phyloP scores from a whole-genome alignment of 2,888 invertebrate species.

The Heliothis peltigera region DNA sequence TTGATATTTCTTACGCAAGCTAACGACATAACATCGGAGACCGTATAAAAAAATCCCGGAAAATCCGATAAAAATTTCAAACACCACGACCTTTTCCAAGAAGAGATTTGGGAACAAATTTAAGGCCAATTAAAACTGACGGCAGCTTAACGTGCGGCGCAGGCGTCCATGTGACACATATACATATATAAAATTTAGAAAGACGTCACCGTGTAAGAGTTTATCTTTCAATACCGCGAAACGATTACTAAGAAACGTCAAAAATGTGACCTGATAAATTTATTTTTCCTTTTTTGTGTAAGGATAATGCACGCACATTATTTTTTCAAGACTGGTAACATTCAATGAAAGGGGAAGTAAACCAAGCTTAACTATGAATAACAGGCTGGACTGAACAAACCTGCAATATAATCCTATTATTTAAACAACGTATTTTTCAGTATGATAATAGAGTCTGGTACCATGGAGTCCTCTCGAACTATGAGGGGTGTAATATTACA shows the following conservation, averaged over 20 bases:
- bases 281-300: constrained; percentile 1
- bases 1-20: constrained; percentile 40
- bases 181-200: constrained; percentile 54
- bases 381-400: constrained; percentile 12
- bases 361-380: not conserved
- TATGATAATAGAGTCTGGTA: constrained; percentile 39
- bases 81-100: constrained; percentile 61
- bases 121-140: constrained; percentile 75
- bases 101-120: constrained; percentile 73
- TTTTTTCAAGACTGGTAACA: not conserved
- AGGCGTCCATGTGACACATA: constrained; percentile 71
- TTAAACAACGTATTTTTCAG: constrained; percentile 23
- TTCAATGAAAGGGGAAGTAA: not conserved
- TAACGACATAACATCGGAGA: constrained; percentile 17
- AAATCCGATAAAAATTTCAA: constrained; percentile 48
- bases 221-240: constrained; percentile 65
- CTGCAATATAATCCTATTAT: constrained; percentile 17
- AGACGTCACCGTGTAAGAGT: constrained; percentile 58
- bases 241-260: constrained; percentile 40
- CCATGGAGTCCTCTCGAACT: constrained; percentile 16
- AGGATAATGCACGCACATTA: constrained; percentile 2
- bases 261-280: constrained; percentile 17
- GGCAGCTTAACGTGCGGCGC: constrained; percentile 63
- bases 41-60: constrained; percentile 51
- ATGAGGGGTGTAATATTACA: constrained; percentile 32